Evolutionary conservation across 1,140 invertebrate species (phyloP).

Genomic region (Phocides pigmalion): DNA sequence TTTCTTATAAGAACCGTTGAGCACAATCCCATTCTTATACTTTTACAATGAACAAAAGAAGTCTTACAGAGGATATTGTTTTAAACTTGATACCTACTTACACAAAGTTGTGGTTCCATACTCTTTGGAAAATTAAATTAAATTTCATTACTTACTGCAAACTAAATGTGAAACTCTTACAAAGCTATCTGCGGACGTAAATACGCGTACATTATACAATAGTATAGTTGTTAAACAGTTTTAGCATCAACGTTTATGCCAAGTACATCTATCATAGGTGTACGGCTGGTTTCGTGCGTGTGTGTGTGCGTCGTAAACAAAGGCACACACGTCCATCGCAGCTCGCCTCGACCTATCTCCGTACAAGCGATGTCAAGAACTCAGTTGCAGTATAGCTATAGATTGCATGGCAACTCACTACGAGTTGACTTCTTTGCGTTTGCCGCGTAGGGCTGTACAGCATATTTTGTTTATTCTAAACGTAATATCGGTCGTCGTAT

Average conservation of each 20-base stretch:
- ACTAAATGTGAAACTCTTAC: background rate
- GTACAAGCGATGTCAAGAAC: slow-evolving; percentile 35
- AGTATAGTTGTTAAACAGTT: slow-evolving; percentile 20
- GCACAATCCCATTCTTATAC: slow-evolving; percentile 24
- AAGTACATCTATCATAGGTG: slow-evolving; percentile 22
- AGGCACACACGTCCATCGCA: slow-evolving; percentile 35
- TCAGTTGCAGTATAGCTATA: slow-evolving; percentile 33
- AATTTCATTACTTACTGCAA: background rate
- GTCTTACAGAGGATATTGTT: slow-evolving; percentile 16
- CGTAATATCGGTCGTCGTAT: background rate
- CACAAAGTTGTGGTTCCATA: background rate
- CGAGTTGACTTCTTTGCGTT: slow-evolving; percentile 24
- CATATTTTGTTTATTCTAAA: slow-evolving; percentile 16
- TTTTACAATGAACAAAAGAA: slow-evolving; percentile 33
- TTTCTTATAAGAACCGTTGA: slow-evolving; percentile 33
- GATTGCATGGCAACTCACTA: slow-evolving; percentile 28
- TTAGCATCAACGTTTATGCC: slow-evolving; percentile 25
- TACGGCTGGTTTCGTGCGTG: slow-evolving; percentile 3
- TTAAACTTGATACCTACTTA: background rate
- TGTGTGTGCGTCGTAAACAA: slow-evolving; percentile 44
- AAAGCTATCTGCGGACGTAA: slow-evolving; percentile 12
- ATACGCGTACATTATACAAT: slow-evolving; percentile 27
- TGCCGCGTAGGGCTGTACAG: slow-evolving; percentile 18
- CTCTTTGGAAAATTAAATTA: background rate
- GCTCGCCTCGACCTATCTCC: slow-evolving; percentile 57